phyloP scores from a whole-genome alignment of 2,797 vertebrate genomes.

The Sparidentex hasta region DNA sequence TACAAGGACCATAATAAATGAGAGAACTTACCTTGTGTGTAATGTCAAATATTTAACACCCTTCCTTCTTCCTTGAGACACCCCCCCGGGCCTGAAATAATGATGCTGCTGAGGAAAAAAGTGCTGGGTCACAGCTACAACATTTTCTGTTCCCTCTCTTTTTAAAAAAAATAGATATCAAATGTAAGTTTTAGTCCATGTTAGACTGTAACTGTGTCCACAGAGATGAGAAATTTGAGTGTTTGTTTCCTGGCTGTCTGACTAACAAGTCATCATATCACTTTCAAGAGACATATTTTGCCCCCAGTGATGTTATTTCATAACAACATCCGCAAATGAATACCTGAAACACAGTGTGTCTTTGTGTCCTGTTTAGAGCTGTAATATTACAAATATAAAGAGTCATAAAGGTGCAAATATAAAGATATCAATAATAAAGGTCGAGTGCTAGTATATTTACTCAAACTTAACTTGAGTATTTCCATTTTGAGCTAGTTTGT shows the following conservation, averaged over 20 bases:
- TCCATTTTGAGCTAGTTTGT: no score
- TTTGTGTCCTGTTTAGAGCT: not conserved
- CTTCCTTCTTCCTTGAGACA: not conserved
- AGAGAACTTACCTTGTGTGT: slow-evolving; percentile 7
- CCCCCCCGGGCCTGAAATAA: slow-evolving; percentile 40
- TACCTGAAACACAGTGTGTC: not conserved
- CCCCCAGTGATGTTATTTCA: not conserved
- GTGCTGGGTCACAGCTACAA: not conserved
- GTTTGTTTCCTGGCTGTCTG: not conserved
- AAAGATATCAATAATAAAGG: not conserved
- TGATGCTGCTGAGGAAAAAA: not conserved
- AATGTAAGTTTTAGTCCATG: not conserved
- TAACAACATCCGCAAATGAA: not conserved
- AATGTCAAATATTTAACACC: slow-evolving; percentile 15
- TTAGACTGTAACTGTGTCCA: not conserved
- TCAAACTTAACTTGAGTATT: no score
- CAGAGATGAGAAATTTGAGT: not conserved
- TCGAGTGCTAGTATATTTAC: no score
- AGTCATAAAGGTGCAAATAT: not conserved
- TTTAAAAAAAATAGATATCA: not conserved
- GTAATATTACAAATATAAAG: not conserved
- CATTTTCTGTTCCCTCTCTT: not conserved
- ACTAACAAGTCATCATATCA: not conserved
- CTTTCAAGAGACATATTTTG: not conserved
- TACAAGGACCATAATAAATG: slow-evolving; percentile 52